These are phyloP conservation scores for Pseudorectes ferrugineus DNA, from an alignment of 2,113 vertebrate genomes.

Conservation along the genomic window DNA sequence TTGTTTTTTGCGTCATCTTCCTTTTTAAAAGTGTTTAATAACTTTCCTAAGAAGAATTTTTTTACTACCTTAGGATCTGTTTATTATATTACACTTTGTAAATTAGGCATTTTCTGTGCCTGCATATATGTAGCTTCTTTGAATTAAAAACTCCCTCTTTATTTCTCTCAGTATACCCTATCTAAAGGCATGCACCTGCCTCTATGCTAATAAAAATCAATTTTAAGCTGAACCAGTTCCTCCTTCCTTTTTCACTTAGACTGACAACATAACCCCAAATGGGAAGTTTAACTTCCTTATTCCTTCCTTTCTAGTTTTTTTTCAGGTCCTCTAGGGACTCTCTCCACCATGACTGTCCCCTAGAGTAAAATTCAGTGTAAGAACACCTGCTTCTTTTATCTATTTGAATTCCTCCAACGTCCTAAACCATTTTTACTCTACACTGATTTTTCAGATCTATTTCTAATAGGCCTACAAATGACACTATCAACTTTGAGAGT, in stretches of 20 bases:
- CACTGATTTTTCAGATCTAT: background rate
- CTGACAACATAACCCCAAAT: background rate
- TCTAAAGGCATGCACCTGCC: background rate
- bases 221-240: background rate
- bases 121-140: background rate
- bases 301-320: background rate
- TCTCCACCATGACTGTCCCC: background rate
- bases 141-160: background rate
- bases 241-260: background rate
- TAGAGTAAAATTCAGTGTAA: background rate
- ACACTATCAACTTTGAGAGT: background rate
- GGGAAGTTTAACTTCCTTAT: background rate
- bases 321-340: background rate
- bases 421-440: background rate
- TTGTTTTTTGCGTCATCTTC: rapidly evolving
- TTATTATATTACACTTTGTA: background rate
- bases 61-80: background rate
- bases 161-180: background rate
- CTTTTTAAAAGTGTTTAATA: background rate
- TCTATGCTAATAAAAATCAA: background rate
- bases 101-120: background rate
- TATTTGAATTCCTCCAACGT: background rate
- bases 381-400: background rate
- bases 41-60: background rate
- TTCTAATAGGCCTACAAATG: background rate